These are phyloP conservation scores for Lepidocyrtinus sp. DNA, from an alignment of 2,888 invertebrate species.

Conservation along the genomic window DNA sequence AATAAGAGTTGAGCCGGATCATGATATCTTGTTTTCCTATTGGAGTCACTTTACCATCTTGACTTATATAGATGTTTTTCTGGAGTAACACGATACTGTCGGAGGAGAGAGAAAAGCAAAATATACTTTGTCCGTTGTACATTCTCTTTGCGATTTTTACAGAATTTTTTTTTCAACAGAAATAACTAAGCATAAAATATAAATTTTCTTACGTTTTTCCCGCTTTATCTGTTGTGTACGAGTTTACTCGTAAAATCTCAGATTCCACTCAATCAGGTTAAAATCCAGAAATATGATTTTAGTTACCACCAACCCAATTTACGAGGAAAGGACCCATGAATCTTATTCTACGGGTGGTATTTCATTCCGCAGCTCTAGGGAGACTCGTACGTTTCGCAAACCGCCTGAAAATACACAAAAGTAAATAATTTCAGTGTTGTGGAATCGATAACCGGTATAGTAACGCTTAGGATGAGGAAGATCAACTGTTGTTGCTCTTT, in stretches of 20 bases:
- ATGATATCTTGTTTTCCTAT: slow-evolving; percentile 7
- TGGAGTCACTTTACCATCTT: neutral
- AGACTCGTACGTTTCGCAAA: slow-evolving; percentile 24
- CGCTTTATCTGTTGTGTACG: neutral
- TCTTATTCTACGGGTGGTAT: too few relatives aligned
- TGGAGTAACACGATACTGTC: neutral
- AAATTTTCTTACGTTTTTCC: neutral
- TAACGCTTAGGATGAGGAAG: too few relatives aligned
- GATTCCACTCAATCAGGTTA: neutral
- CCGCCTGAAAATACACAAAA: slow-evolving; percentile 61
- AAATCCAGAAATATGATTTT: neutral
- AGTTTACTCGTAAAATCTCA: neutral
- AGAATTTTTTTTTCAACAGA: too few relatives aligned
- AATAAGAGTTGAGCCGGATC: slow-evolving; percentile 3
- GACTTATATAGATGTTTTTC: neutral
- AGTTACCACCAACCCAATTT: neutral
- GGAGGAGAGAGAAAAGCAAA: neutral
- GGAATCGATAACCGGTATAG: slow-evolving; percentile 63
- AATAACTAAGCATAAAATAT: neutral
- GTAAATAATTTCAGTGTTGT: slow-evolving; percentile 64
- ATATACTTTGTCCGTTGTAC: neutral
- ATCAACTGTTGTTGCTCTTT: too few relatives aligned
- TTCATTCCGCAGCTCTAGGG: too few relatives aligned
- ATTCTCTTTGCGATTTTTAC: neutral
- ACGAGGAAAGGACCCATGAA: too few relatives aligned